phyloP scores from a whole-genome alignment of 2,888 invertebrate genomes.

The Gasteruption jaculator region DNA sequence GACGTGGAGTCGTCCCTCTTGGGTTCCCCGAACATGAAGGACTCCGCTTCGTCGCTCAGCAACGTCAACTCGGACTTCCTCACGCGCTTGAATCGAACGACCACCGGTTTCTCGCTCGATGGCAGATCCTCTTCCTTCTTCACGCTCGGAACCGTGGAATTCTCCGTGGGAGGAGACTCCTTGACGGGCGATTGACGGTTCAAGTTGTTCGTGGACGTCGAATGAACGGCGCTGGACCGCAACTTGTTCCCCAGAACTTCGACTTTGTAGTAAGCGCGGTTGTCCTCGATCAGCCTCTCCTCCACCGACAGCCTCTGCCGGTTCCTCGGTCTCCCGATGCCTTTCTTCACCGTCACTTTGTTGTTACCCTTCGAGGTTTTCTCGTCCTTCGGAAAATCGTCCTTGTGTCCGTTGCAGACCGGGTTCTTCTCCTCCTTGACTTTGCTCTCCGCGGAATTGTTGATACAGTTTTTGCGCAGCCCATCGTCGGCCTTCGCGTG shows the following conservation, averaged over 20 bases:
- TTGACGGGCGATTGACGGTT: constrained; percentile 21
- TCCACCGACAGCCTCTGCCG: constrained; percentile 53
- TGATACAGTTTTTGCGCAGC: too few species aligned
- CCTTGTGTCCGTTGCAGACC: constrained; percentile 23
- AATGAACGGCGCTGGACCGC: constrained; percentile 55
- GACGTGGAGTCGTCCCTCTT: constrained; percentile 60
- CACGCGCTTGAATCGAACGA: constrained; percentile 73
- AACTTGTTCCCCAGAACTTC: constrained; percentile 68
- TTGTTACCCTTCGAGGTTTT: constrained; percentile 19
- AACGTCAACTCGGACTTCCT: constrained; percentile 70
- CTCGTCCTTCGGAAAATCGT: constrained; percentile 18
- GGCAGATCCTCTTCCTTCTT: constrained; percentile 38
- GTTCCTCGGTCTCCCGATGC: constrained; percentile 33
- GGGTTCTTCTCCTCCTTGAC: constrained; percentile 10
- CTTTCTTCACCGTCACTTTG: constrained; percentile 23
- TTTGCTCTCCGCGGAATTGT: constrained; percentile 11
- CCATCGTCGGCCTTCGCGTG: too few species aligned
- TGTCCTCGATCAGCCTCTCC: constrained; percentile 56
- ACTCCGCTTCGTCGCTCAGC: constrained; percentile 80
- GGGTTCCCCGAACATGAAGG: constrained; percentile 74
- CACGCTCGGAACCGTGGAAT: constrained; percentile 24
- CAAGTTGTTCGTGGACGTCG: constrained; percentile 21
- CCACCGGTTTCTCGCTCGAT: constrained; percentile 55
- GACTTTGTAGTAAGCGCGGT: constrained; percentile 66
- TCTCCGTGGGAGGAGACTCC: constrained; percentile 23